Evolutionary conservation across 1,140 invertebrate species (phyloP).

Genomic region (Bombus impatiens): DNA sequence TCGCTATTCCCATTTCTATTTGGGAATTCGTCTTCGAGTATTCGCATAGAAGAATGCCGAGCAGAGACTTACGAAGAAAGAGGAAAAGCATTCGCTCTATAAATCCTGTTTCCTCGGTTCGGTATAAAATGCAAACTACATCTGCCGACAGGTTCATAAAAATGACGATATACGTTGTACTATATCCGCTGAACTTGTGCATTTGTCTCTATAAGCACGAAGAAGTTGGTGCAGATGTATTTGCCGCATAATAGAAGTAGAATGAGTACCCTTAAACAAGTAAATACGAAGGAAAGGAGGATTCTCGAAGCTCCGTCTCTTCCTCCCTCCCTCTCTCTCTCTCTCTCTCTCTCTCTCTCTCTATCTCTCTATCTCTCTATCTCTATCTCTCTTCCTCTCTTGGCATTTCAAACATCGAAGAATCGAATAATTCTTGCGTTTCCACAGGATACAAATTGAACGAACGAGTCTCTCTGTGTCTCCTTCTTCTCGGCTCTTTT

Average conservation of each 20-base stretch:
- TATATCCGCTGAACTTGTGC: no score
- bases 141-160: background rate
- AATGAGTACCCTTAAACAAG: no score
- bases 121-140: background rate
- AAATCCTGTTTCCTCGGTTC: background rate
- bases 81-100: background rate
- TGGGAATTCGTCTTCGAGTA: background rate
- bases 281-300: no score
- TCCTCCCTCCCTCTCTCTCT: no score
- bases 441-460: constrained; percentile 7
- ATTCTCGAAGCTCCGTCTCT: no score
- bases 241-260: background rate
- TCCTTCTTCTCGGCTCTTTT: background rate
- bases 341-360: no score
- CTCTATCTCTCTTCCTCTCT: background rate
- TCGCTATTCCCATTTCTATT: background rate
- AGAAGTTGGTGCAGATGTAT: background rate
- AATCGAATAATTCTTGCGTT: constrained; percentile 19
- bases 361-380: background rate
- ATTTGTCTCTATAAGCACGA: background rate
- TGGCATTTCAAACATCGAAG: background rate
- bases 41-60: background rate
- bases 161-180: background rate
- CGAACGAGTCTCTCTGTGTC: background rate
- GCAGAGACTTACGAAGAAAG: background rate